These are phyloP conservation scores for Tretioscincus oriximinensis DNA, from an alignment of 2,113 vertebrate genomes.

Conservation along the genomic window DNA sequence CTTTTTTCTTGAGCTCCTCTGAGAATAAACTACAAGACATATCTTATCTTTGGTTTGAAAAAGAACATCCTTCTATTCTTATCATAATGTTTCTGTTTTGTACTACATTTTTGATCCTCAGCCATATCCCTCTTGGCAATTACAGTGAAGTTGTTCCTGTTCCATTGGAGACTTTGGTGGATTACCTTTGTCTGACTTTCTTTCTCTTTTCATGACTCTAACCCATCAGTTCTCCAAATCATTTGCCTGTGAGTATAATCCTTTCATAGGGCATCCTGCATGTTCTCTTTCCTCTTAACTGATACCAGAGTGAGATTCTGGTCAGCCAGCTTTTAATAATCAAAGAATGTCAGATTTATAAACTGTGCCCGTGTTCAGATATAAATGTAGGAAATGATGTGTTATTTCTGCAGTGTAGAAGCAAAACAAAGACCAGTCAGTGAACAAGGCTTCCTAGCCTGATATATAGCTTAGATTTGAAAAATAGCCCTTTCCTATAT, in stretches of 20 bases:
- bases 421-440: background rate
- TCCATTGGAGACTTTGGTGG: conserved; percentile 58
- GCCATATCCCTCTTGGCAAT: conserved; percentile 74
- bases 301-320: conserved; percentile 7
- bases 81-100: conserved; percentile 74
- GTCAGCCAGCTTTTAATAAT: conserved; percentile 19
- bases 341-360: conserved; percentile 36
- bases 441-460: background rate
- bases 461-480: background rate
- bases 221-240: conserved; percentile 58
- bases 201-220: conserved; percentile 45
- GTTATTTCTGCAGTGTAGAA: background rate
- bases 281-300: conserved; percentile 15
- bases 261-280: conserved; percentile 29
- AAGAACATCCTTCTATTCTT: conserved; percentile 80
- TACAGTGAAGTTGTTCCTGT: conserved; percentile 53
- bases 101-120: conserved; percentile 68
- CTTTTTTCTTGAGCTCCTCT: conserved; percentile 64
- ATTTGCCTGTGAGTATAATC: conserved; percentile 41
- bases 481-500: background rate
- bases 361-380: background rate
- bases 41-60: conserved; percentile 78
- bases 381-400: background rate
- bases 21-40: conserved; percentile 75
- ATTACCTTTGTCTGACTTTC: conserved; percentile 76